phyloP scores from a whole-genome alignment of 2,113 vertebrate species.

The Actenoides lindsayi region DNA sequence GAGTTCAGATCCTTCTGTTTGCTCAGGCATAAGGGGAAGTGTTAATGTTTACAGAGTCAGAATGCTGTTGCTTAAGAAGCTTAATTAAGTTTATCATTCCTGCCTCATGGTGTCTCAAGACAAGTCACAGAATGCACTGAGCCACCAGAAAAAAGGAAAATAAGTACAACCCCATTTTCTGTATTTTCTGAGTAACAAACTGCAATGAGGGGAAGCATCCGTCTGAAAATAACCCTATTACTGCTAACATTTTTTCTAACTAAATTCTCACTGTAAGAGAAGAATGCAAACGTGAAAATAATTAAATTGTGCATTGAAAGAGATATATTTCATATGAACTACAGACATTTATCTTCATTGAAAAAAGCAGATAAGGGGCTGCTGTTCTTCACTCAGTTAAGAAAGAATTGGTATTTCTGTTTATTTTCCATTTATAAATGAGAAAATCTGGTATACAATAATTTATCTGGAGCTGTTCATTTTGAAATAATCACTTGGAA shows the following conservation, averaged over 20 bases:
- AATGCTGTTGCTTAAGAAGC: slow-evolving; percentile 10
- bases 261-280: background rate
- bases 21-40: slow-evolving; percentile 48
- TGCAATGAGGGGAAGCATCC: background rate
- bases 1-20: slow-evolving; percentile 63
- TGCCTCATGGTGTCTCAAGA: background rate
- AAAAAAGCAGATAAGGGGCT: background rate
- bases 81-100: slow-evolving; percentile 37
- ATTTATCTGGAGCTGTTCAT: background rate
- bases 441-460: background rate
- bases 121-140: background rate
- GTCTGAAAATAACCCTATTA: background rate
- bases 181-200: slow-evolving; percentile 1
- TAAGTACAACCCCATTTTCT: background rate
- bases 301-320: background rate
- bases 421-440: slow-evolving; percentile 12
- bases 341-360: background rate
- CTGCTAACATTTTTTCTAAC: background rate
- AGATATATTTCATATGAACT: background rate
- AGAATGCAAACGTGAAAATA: background rate
- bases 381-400: background rate
- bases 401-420: background rate
- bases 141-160: background rate
- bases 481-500: slow-evolving; percentile 19
- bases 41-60: slow-evolving; percentile 54